Evolutionary conservation across 2,113 vertebrate species (phyloP).

Genomic region (Lontra canadensis): DNA sequence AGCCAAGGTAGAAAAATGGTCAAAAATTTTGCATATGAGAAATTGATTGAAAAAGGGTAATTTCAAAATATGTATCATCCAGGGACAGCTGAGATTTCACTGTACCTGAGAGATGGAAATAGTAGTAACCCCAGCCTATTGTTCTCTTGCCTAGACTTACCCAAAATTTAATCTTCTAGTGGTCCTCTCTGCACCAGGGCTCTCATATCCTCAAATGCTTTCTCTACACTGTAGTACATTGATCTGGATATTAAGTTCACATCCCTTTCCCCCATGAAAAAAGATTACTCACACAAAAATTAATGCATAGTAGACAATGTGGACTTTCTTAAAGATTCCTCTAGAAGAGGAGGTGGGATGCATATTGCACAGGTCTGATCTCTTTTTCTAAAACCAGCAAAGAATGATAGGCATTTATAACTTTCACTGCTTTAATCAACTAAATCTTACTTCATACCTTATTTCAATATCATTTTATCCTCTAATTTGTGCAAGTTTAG

Average conservation of each 20-base stretch:
- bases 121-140: background rate
- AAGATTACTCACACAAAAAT: background rate
- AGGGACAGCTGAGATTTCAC: background rate
- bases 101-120: background rate
- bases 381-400: constrained; percentile 6
- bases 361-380: background rate
- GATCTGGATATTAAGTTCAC: background rate
- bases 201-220: background rate
- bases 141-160: background rate
- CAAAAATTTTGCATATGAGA: background rate
- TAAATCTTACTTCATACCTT: background rate
- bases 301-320: background rate
- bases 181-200: background rate
- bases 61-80: background rate
- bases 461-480: background rate
- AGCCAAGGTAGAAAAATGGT: background rate
- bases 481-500: constrained; percentile 2
- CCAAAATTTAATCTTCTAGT: background rate
- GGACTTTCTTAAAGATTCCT: background rate
- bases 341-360: background rate
- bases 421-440: background rate
- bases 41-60: background rate
- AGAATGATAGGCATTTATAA: background rate
- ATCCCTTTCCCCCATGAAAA: background rate
- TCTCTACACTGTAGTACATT: background rate